Evolutionary conservation across 2,888 invertebrate species (phyloP), one percentile per base, ranked within the genome.

Genomic region (Neoscelio sp.): DNA sequence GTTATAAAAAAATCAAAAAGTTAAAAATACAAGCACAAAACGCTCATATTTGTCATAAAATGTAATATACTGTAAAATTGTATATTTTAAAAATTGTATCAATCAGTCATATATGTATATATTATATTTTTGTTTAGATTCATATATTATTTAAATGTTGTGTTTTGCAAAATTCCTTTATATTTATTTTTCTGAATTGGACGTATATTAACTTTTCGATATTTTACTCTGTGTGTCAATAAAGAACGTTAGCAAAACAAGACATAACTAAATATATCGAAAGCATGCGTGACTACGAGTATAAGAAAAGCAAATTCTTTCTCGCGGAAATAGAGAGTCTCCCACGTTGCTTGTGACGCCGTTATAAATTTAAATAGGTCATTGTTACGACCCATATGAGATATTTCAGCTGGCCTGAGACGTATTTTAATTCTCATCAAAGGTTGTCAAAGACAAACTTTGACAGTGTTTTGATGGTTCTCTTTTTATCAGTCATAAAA

Each of bases 341-440:
- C 77, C 77, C 77, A 71, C 77, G 70, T 46, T 56, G 77, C 44
- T 58, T 3, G 23, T 62, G 50, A 58, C 46, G 74, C 12, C 38
- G 38, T 56, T 54, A 58, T 23, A 56, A 50, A 35, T 71, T 64
- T 56, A 76, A 64, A 70, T 77, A 42, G 77, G 77, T 77, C 77
- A 77, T 77, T 77, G 65, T 71, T 65, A 70, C 70, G 50, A 52
- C 12, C 30, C 40, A 48, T 58, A 62, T 35, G 52, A 62, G 7
- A 62, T 52, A 67, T 44, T 65, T 48, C 42, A 35, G 23, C 6
- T 8, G 5, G 23, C 23, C 30, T 38, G n/a, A 38, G 8, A 17
- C 10, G 38, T n/a, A 38, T 38, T 46, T 20, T 12, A 5, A 42
- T 13, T 38, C 12, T 62, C 52, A 6, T 38, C 23, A 62, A 52